Conservation (phyloP, 2,797 vertebrate species). For the Alcedo quadribrachys region DNA sequence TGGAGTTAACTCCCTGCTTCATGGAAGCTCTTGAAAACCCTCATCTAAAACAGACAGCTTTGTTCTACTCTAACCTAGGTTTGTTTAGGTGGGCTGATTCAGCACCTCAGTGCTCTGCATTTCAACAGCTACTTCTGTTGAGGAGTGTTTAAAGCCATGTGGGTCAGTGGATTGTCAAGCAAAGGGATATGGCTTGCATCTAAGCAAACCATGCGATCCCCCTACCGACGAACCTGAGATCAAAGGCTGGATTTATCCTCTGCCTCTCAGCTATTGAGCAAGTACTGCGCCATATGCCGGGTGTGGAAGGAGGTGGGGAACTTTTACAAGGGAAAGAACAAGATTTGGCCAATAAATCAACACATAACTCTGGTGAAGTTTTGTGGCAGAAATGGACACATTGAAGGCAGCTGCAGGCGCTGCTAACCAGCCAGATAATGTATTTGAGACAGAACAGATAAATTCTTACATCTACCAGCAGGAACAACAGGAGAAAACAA, state of each 20-base stretch:
- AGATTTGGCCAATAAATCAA: neutral
- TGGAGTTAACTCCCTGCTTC: neutral
- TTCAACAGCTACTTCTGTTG: neutral
- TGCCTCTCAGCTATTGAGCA: neutral
- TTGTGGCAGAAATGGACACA: accelerated
- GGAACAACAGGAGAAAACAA: slow-evolving; percentile 78
- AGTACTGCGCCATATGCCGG: accelerated
- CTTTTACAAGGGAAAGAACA: neutral
- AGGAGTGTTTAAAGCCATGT: neutral
- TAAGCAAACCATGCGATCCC: neutral
- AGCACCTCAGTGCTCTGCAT: neutral
- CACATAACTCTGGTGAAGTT: neutral
- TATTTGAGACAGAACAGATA: neutral
- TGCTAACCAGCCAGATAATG: neutral
- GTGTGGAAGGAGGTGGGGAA: accelerated
- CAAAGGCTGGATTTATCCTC: neutral
- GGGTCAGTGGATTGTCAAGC: neutral
- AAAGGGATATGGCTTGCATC: neutral
- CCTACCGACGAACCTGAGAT: neutral
- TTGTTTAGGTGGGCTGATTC: neutral
- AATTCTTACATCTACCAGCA: slow-evolving; percentile 43
- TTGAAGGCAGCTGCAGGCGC: accelerated
- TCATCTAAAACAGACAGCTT: neutral
- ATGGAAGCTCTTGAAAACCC: neutral
- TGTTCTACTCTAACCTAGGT: neutral